Percentiles rank a stretch among this genome's conserved stretches.
Conservation (phyloP, 1,140 invertebrate genomes). For the Drosophila asahinai region DNA sequence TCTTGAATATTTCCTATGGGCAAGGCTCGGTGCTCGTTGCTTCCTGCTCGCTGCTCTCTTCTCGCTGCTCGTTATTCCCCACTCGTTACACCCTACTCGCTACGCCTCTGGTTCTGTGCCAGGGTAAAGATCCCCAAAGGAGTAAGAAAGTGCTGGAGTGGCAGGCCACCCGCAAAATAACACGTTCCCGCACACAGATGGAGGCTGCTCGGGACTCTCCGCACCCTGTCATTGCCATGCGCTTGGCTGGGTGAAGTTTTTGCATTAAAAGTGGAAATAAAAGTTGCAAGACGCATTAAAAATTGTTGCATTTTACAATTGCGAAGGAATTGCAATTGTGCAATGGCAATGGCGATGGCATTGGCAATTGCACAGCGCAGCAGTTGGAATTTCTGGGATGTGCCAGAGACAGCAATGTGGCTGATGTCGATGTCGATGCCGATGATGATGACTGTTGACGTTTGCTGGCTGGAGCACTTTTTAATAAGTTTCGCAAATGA, state of each 20-base stretch:
- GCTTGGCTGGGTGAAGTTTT: slow-evolving; percentile 49
- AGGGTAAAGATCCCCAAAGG: slow-evolving; percentile 18
- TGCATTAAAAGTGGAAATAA: slow-evolving; percentile 79
- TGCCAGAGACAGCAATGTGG: slow-evolving; percentile 25
- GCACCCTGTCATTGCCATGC: slow-evolving; percentile 35
- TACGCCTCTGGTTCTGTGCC: not conserved
- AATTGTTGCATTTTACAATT: slow-evolving; percentile 80
- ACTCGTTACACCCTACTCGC: not conserved
- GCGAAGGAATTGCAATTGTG: slow-evolving; percentile 60
- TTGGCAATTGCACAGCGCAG: slow-evolving; percentile 60
- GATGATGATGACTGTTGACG: slow-evolving; percentile 6
- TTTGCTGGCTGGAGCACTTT: slow-evolving; percentile 28
- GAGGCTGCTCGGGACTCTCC: slow-evolving; percentile 8
- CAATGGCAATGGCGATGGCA: slow-evolving; percentile 29
- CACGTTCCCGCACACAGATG: slow-evolving; percentile 11
- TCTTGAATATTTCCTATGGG: not conserved
- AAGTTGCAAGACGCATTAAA: slow-evolving; percentile 79
- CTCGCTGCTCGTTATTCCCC: not conserved
- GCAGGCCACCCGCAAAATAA: slow-evolving; percentile 46
- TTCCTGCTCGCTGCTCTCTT: too few species aligned
- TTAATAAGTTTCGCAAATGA: slow-evolving; percentile 68
- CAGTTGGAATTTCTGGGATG: slow-evolving; percentile 57
- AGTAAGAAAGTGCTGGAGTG: not conserved
- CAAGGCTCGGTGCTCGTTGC: not conserved
- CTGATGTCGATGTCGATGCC: slow-evolving; percentile 8